Percentiles rank a stretch among this genome's conserved stretches.
Conservation (phyloP, 37 sponge, comb jelly and placozoan species). For the Hexactinellida sp. region DNA sequence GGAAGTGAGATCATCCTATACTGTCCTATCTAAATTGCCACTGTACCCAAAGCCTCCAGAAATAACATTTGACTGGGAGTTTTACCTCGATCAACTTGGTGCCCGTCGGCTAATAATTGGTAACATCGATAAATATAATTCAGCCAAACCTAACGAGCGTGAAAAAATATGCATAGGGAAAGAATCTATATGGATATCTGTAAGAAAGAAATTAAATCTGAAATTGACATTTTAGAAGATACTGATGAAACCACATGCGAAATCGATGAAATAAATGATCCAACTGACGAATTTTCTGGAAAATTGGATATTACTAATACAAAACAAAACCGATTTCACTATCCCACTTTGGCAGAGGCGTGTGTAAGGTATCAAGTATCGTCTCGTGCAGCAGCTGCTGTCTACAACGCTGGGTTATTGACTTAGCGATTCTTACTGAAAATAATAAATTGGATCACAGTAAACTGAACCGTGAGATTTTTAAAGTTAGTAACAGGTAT, state of each 20-base stretch:
- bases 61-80: background rate
- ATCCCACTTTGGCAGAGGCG: background rate
- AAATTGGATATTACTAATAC: background rate
- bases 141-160: background rate
- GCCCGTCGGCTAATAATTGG: background rate
- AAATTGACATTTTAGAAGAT: background rate
- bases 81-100: background rate
- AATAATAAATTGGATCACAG: background rate
- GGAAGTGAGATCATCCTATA: background rate
- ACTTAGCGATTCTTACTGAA: background rate
- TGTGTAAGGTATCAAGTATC: background rate
- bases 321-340: background rate
- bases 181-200: background rate
- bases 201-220: background rate
- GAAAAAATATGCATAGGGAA: background rate
- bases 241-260: background rate
- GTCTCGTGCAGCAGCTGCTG: background rate
- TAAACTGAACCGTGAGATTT: background rate
- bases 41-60: background rate
- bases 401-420: background rate
- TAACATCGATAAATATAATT: background rate
- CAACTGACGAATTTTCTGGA: background rate
- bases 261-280: background rate
- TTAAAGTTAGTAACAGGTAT: background rate
- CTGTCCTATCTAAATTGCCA: background rate